Evolutionary conservation across 2,113 vertebrate genomes (phyloP).

Genomic region (Heteronetta atricapilla): DNA sequence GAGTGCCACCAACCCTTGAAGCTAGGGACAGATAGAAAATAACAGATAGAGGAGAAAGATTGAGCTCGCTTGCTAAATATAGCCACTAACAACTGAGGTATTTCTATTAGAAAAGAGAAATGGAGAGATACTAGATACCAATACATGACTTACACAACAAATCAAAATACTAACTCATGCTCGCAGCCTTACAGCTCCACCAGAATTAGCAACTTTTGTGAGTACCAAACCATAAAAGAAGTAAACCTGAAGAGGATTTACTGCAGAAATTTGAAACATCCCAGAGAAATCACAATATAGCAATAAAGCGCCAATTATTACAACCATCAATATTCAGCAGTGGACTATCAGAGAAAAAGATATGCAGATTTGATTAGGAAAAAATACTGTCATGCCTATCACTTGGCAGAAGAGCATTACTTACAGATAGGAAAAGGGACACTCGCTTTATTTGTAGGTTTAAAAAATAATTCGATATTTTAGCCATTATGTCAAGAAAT

Average conservation of each 20-base stretch:
- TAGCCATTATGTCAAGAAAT: neutral
- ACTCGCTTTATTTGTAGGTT: neutral
- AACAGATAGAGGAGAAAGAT: slow-evolving; percentile 6
- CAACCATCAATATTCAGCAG: slow-evolving; percentile 8
- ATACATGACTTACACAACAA: neutral
- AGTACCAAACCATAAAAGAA: neutral
- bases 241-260: neutral
- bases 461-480: slow-evolving; percentile 18
- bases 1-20: slow-evolving; percentile 38
- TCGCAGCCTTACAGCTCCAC: neutral
- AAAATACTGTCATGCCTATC: neutral
- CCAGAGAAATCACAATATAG: slow-evolving; percentile 1
- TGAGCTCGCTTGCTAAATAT: neutral
- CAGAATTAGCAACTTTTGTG: neutral
- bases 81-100: neutral
- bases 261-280: neutral
- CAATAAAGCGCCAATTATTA: slow-evolving; percentile 56
- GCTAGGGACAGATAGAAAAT: slow-evolving; percentile 38
- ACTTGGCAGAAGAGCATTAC: slow-evolving; percentile 10
- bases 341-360: slow-evolving; percentile 8
- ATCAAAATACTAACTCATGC: neutral
- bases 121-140: neutral
- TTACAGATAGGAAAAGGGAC: neutral
- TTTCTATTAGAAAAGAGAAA: slow-evolving; percentile 27
- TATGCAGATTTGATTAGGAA: slow-evolving; percentile 37